Percentiles rank a stretch among this genome's conserved stretches.
Evolutionary conservation across 2,797 vertebrate genomes (phyloP).

Genomic region (Poeciliopsis gracilis): DNA sequence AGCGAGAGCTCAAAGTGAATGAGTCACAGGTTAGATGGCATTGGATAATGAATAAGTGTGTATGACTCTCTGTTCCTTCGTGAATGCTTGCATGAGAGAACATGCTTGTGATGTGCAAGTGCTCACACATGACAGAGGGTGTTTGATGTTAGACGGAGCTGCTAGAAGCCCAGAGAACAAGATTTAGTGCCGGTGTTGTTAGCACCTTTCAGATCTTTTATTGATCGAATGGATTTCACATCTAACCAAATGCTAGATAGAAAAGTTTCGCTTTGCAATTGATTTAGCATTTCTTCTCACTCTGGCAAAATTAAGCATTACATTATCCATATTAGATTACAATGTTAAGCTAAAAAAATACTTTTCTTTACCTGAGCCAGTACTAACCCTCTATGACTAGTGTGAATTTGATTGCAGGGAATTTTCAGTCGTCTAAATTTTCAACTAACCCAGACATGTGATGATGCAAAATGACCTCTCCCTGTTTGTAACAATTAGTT

Average conservation of each 20-base stretch:
- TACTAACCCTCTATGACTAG: background rate
- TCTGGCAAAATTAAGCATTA: background rate
- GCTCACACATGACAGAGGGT: slow-evolving; percentile 28
- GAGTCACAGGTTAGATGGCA: slow-evolving; percentile 48
- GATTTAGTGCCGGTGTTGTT: slow-evolving; percentile 46
- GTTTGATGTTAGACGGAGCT: slow-evolving; percentile 24
- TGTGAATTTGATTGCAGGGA: background rate
- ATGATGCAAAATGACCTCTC: background rate
- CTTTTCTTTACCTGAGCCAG: background rate
- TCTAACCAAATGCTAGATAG: slow-evolving; percentile 35
- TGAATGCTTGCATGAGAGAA: slow-evolving; percentile 31
- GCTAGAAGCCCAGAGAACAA: slow-evolving; percentile 50
- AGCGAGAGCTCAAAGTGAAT: slow-evolving; percentile 29
- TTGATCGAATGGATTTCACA: slow-evolving; percentile 35
- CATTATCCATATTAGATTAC: background rate
- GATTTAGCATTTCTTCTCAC: slow-evolving; percentile 12
- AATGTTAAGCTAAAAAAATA: background rate
- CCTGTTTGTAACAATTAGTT: slow-evolving; percentile 10
- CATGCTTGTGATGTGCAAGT: slow-evolving; percentile 36
- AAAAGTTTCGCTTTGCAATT: slow-evolving; percentile 23
- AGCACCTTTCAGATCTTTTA: slow-evolving; percentile 33
- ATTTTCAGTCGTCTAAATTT: background rate
- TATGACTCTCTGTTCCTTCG: slow-evolving; percentile 17
- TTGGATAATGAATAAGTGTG: slow-evolving; percentile 40
- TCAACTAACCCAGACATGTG: background rate